Evolutionary conservation across 2,797 vertebrate species (phyloP).

Genomic region (Leptodactylus fallax): DNA sequence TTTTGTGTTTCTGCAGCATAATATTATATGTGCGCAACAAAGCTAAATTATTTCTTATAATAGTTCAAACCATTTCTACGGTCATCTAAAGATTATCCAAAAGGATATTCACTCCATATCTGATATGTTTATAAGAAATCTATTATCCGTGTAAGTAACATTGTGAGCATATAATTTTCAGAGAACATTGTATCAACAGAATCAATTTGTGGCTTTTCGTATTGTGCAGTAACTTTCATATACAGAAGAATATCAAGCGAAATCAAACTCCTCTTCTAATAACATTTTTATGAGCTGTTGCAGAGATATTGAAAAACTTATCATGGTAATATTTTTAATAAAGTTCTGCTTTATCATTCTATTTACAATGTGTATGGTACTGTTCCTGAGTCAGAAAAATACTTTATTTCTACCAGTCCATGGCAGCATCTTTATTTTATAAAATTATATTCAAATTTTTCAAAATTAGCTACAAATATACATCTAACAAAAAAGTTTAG

Average conservation of each 20-base stretch:
- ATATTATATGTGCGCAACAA: neutral
- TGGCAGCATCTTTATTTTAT: neutral
- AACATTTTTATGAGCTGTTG: conserved; percentile 49
- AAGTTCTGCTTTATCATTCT: conserved; percentile 11
- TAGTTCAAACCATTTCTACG: neutral
- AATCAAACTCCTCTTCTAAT: conserved; percentile 45
- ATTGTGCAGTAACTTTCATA: conserved; percentile 13
- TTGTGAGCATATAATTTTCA: neutral
- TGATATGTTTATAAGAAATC: conserved; percentile 14
- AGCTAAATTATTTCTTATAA: neutral
- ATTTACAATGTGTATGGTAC: conserved; percentile 3
- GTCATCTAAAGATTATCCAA: neutral
- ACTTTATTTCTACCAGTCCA: neutral
- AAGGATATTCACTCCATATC: neutral
- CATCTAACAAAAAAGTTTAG: neutral
- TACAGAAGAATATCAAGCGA: conserved; percentile 26
- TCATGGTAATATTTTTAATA: conserved; percentile 38
- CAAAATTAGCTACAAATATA: neutral
- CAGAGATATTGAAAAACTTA: conserved; percentile 36
- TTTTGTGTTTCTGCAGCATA: neutral
- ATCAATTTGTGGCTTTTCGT: conserved; percentile 8
- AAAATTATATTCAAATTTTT: neutral
- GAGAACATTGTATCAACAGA: neutral
- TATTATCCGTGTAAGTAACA: conserved; percentile 17
- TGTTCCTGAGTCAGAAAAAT: conserved; percentile 9